A percentile compares a stretch with the other conserved stretches of the same genome.
Conservation (phyloP, 2,797 vertebrate genomes). For the Phrynocephalus guinanensis region DNA sequence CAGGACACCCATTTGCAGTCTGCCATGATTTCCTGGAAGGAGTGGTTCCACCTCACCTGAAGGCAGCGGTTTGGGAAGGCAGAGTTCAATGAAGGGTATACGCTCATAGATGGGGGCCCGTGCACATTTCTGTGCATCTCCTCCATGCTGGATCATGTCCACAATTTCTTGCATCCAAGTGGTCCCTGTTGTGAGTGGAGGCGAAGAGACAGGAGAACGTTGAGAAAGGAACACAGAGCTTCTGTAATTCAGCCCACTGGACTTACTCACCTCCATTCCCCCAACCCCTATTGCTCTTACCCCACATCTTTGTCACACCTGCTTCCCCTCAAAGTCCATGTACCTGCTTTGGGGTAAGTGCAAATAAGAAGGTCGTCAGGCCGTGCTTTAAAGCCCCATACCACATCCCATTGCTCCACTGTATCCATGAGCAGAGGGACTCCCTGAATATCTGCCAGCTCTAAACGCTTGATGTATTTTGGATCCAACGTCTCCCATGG, state of each 20-base stretch:
- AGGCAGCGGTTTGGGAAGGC: background rate
- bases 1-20: no score
- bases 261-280: background rate
- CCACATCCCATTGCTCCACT: conserved; percentile 64
- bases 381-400: conserved; percentile 80
- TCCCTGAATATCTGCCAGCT: conserved; percentile 38
- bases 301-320: background rate
- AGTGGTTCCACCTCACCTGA: background rate
- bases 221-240: no score
- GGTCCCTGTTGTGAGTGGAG: conserved; percentile 42
- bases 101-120: conserved; percentile 10
- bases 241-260: background rate
- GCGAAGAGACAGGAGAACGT: no score
- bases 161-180: conserved; percentile 66
- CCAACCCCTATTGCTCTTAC: background rate
- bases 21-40: background rate
- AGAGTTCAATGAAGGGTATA: conserved; percentile 25
- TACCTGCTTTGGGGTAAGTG: conserved; percentile 90
- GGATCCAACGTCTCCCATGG: no score
- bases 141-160: conserved; percentile 49
- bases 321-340: background rate
- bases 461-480: background rate
- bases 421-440: conserved; percentile 69
- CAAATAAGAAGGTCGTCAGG: conserved; percentile 84
- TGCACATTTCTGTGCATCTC: no score